Evolutionary conservation across 2,888 invertebrate genomes (phyloP).

Genomic region (Ashinkailepas kermadecensis): DNA sequence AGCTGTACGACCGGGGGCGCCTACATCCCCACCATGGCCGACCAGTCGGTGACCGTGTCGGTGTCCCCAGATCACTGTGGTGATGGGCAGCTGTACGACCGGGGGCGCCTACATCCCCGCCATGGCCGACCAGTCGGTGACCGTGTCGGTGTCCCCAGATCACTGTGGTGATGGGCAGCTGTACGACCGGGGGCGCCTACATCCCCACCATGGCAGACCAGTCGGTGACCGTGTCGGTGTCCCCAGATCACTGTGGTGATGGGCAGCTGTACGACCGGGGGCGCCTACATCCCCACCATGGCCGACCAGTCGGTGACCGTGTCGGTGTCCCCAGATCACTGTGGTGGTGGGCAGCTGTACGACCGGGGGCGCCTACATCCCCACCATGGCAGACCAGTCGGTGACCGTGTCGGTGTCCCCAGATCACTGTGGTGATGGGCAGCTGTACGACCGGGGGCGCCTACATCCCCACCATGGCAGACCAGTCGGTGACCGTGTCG

Average conservation of each 20-base stretch:
- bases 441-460: slow-evolving; percentile 98
- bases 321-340: neutral
- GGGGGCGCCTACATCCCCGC: slow-evolving; percentile 97
- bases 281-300: slow-evolving; percentile 97
- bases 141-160: slow-evolving; percentile 52
- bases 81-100: slow-evolving; percentile 95
- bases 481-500: slow-evolving; percentile 86
- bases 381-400: too few relatives aligned
- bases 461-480: slow-evolving; percentile 96
- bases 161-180: neutral
- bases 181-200: too few relatives aligned
- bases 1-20: too few relatives aligned
- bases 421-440: slow-evolving; percentile 92
- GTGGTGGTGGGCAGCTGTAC: neutral
- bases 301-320: slow-evolving; percentile 96
- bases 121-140: slow-evolving; percentile 96
- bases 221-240: slow-evolving; percentile 12
- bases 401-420: slow-evolving; percentile 28
- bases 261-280: slow-evolving; percentile 97
- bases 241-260: slow-evolving; percentile 79
- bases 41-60: neutral
- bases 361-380: neutral
- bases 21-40: neutral
- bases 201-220: neutral
- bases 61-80: slow-evolving; percentile 66